These are phyloP conservation scores for Euclidia mi DNA, from an alignment of 2,888 invertebrate species.

Conservation along the genomic window DNA sequence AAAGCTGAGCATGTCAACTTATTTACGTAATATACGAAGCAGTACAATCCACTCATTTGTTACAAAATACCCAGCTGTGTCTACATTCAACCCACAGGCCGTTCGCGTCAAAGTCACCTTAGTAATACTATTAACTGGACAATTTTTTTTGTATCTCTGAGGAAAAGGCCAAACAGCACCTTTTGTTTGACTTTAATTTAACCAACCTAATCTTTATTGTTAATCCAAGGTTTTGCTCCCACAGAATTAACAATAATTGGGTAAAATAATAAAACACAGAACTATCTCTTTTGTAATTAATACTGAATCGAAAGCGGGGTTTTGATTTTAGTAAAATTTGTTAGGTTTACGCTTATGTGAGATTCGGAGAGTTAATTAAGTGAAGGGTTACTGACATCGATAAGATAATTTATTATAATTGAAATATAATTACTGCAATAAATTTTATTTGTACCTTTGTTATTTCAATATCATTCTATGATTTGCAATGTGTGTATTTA, in stretches of 20 bases:
- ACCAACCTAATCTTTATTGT: conserved; percentile 54
- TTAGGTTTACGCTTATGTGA: conserved; percentile 24
- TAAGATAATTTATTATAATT: too few relatives aligned
- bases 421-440: too few relatives aligned
- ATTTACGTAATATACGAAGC: too few relatives aligned
- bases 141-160: conserved; percentile 49
- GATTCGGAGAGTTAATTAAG: conserved; percentile 19
- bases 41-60: too few relatives aligned
- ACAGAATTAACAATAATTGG: conserved; percentile 42
- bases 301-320: conserved; percentile 24
- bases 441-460: too few relatives aligned
- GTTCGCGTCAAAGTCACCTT: conserved; percentile 20
- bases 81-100: background rate
- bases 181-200: conserved; percentile 60
- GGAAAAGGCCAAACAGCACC: conserved; percentile 34
- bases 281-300: conserved; percentile 6
- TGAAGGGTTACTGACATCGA: too few relatives aligned
- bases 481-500: too few relatives aligned
- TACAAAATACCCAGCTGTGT: too few relatives aligned
- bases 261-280: conserved; percentile 10
- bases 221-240: conserved; percentile 42
- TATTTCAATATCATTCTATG: too few relatives aligned
- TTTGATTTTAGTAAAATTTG: conserved; percentile 30
- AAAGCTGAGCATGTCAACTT: too few relatives aligned
- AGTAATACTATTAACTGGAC: conserved; percentile 19